Evolutionary conservation across 2,113 vertebrate species (phyloP), one percentile per base, ranked within the genome.

Genomic region (Synchiropus splendidus): DNA sequence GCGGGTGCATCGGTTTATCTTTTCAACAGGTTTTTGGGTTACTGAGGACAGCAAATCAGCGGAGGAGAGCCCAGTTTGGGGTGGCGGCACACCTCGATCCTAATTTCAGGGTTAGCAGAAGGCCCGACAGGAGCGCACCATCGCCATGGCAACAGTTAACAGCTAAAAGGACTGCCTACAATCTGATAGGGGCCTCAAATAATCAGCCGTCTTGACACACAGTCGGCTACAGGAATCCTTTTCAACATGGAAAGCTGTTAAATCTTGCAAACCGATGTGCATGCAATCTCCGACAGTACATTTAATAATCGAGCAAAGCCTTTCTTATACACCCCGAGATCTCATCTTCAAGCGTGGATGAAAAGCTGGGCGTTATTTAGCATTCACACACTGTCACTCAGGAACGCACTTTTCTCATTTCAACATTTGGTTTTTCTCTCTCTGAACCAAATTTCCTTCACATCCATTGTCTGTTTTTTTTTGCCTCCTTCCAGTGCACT

Each of bases 41-140:
- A 50, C 54, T 48, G 54, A 44, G 59, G 57, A 67, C 58, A 69
- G 64, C 68, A 36, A 78, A 78, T 72, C 70, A 48, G 57, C 51
- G 53, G 43, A 41, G 58, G 18, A 18, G 46, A 62, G 72, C 62
- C 45, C 78, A 74, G 79, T 82, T 78, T 75, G 74, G 69, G 82
- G 80, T 78, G 71, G 74, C 55, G 67, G 75, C 75, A 74, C 76
- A 87, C 83, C 83, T 82, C 80, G 36, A 55, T 72, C 69, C 75
- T 86, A 83, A 87, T 86, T 85, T 86, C 80, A 86, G 83, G 83
- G 78, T 78, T 80, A 82, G 81, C 75, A 74, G 79, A 78, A 73
- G 27, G 61, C 80, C 75, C 80, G 51, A 78, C 77, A 74, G 62
- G 77, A 81, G 81, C 34, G 72, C 67, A 31, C 50, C 51, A 76